Conservation (phyloP, 2,888 invertebrate species). For the Magallana nippona region DNA sequence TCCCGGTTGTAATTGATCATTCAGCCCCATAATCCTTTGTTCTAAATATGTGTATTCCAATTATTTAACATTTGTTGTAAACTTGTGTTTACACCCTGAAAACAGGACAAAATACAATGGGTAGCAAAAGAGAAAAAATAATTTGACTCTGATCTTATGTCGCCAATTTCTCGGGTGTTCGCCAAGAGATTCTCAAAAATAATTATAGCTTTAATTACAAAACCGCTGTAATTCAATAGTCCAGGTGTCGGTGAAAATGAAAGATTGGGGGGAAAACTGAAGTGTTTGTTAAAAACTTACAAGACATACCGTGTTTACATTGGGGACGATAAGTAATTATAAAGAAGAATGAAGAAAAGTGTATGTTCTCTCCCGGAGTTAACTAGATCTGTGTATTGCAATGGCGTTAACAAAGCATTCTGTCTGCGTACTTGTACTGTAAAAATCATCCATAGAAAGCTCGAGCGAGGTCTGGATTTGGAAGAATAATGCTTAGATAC, state of each 20-base stretch:
- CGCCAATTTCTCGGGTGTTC: not conserved
- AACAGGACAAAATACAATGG: no score
- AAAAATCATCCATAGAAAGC: no score
- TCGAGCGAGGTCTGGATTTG: no score
- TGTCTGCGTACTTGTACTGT: no score
- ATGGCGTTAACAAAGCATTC: no score
- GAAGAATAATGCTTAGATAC: no score
- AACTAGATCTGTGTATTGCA: not conserved
- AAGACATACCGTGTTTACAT: not conserved
- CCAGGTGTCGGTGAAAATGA: not conserved
- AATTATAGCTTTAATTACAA: conserved; percentile 5
- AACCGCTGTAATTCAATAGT: not conserved
- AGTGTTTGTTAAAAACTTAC: not conserved
- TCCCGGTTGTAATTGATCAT: no score
- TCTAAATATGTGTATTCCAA: not conserved
- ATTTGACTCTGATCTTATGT: no score
- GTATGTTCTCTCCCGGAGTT: not conserved
- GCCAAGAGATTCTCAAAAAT: not conserved
- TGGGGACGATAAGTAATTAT: not conserved
- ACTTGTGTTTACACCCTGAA: no score
- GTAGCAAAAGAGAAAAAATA: no score
- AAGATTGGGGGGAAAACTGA: not conserved
- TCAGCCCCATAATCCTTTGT: no score
- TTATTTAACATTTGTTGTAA: no score
- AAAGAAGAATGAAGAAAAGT: not conserved